A percentile compares a stretch with the other conserved stretches of the same genome.
These are phyloP conservation scores for Manis crassicaudata DNA, from an alignment of 2,797 vertebrate genomes.

Conservation along the genomic window DNA sequence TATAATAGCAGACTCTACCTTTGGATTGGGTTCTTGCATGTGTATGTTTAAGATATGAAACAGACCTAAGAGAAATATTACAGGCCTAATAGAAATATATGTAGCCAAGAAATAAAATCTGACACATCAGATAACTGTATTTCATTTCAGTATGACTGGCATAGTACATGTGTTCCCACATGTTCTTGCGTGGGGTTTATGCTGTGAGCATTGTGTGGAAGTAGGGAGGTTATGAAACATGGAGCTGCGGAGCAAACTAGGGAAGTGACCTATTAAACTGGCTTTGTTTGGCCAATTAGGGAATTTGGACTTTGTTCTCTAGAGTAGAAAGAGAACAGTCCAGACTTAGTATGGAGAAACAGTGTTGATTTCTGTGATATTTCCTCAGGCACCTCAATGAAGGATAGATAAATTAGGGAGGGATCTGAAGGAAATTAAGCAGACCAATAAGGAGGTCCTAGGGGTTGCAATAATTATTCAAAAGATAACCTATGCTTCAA, in stretches of 20 bases:
- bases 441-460: background rate
- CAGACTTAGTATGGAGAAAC: background rate
- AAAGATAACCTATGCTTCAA: background rate
- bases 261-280: background rate
- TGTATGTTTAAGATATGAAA: background rate
- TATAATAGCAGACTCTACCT: background rate
- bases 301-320: background rate
- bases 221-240: background rate
- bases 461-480: background rate
- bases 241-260: background rate
- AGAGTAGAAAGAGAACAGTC: background rate
- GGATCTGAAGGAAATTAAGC: constrained; percentile 24
- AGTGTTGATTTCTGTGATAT: background rate
- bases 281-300: background rate
- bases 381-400: background rate
- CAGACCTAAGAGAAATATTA: background rate
- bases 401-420: background rate
- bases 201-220: background rate
- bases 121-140: background rate
- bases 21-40: background rate
- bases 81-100: background rate
- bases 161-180: background rate
- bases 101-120: background rate
- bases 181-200: background rate
- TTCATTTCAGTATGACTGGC: background rate